These are phyloP conservation scores for Troides helena DNA, from an alignment of 2,888 invertebrate genomes.

Conservation along the genomic window DNA sequence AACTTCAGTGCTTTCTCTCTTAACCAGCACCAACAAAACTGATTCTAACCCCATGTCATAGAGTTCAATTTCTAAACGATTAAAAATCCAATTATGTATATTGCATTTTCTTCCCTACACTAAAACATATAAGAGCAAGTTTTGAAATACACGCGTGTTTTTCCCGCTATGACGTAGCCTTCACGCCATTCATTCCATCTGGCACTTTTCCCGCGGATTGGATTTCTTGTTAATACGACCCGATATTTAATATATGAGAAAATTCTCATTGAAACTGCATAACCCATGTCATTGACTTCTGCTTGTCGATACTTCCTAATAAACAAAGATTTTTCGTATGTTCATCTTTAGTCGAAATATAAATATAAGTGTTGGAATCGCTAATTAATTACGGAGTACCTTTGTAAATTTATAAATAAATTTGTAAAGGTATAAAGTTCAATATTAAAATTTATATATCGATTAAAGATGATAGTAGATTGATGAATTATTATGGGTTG, in stretches of 20 bases:
- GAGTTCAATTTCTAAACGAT: slow-evolving; percentile 45
- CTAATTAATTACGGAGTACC: neutral
- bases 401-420: neutral
- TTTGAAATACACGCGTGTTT: slow-evolving; percentile 33
- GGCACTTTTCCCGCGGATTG: slow-evolving; percentile 69
- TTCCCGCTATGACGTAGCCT: slow-evolving; percentile 54
- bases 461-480: too few relatives aligned
- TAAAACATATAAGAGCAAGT: slow-evolving; percentile 42
- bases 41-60: slow-evolving; percentile 50
- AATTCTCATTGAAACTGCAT: slow-evolving; percentile 57
- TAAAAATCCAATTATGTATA: slow-evolving; percentile 12
- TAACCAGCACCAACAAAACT: slow-evolving; percentile 45
- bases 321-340: neutral
- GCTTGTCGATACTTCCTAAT: slow-evolving; percentile 21
- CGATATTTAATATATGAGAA: slow-evolving; percentile 61
- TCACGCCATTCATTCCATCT: slow-evolving; percentile 60
- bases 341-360: neutral
- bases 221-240: slow-evolving; percentile 56
- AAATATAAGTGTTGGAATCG: neutral
- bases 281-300: slow-evolving; percentile 37
- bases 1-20: slow-evolving; percentile 77
- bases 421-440: neutral
- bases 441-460: too few relatives aligned
- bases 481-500: too few relatives aligned
- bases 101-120: slow-evolving; percentile 52